Evolutionary conservation across 1,140 invertebrate genomes (phyloP), one percentile per base, ranked within the genome.

Genomic region (Ooceraea biroi): DNA sequence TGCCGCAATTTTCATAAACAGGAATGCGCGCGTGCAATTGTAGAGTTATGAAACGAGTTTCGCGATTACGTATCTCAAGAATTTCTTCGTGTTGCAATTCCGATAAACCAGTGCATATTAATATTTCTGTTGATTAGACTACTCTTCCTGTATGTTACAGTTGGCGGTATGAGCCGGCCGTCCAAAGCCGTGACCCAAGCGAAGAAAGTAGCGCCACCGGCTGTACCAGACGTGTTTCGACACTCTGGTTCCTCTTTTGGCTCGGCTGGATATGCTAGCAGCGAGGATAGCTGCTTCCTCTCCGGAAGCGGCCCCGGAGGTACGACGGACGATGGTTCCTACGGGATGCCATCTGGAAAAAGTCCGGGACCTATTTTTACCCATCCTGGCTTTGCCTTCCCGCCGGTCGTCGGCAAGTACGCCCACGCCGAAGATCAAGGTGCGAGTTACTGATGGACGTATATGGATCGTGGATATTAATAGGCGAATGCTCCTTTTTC

Each of bases 181-280:
- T 96, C 95, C 90, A 97, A 96, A 95, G 95, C 96, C 91, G 96
- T 96, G 90, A 96, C 96, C 91, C 97, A 96, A 91, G 96, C 96
- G 78, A 97, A 97, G 94, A 97, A 97, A 94, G 97, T 98, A 91
- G 96, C 97, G 55, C 97, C 97, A 71, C 97, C 97, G 4, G 96
- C 97, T 7, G 97, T 97, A 44, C 97, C 97, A 0, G 97, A 97
- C 87, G 96, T 97, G 92, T 96, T 97, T 94, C 95, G 96, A 65
- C 96, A 97, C 92, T 97, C 96, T 3, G 96, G 96, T 69, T 96
- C 96, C 90, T 96, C 96, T 85, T 97, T 97, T 92, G 96, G 96
- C 77, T 96, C 95, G 27, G 97, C 96, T 27, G 97, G 97, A 52
- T 97, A 97, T 90, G 96, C 96, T n/a, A 97, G 96, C 86, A 96